phyloP scores from a whole-genome alignment of 2,797 vertebrate species.

The Epinephelus coioides region DNA sequence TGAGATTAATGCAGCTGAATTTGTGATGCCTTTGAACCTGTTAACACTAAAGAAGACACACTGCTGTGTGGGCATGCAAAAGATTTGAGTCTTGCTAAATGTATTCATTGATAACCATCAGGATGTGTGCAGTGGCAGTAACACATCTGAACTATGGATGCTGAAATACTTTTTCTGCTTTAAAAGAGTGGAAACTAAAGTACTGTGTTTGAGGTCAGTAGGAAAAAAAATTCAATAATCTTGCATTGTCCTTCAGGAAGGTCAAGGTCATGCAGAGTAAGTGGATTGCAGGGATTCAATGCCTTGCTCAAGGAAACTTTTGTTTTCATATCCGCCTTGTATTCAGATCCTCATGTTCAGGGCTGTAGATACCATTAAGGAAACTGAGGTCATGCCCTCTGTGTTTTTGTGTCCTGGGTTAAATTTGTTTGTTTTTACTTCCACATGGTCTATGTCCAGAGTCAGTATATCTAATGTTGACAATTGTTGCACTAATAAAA shows the following conservation, averaged over 20 bases:
- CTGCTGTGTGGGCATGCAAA: neutral
- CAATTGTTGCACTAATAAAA: rapidly evolving
- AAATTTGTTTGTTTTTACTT: no score
- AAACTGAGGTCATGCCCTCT: no score
- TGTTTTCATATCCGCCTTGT: no score
- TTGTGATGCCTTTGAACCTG: neutral
- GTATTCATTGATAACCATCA: neutral
- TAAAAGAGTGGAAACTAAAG: neutral
- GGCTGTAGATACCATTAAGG: no score
- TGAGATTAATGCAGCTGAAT: conserved; percentile 3
- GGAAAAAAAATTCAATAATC: neutral
- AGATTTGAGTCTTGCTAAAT: neutral
- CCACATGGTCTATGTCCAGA: neutral
- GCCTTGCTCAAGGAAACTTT: no score
- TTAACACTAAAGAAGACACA: neutral
- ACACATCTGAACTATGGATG: neutral
- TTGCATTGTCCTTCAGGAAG: no score
- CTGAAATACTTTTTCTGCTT: neutral
- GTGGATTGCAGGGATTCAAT: no score
- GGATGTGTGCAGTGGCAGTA: neutral
- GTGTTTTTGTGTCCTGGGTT: no score
- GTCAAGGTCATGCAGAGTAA: neutral
- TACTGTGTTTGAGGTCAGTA: neutral
- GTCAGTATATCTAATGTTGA: neutral
- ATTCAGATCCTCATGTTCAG: no score